Evolutionary conservation across 1,140 invertebrate species (phyloP), one percentile per base, ranked within the genome.

Genomic region (Plectus sambesii): DNA sequence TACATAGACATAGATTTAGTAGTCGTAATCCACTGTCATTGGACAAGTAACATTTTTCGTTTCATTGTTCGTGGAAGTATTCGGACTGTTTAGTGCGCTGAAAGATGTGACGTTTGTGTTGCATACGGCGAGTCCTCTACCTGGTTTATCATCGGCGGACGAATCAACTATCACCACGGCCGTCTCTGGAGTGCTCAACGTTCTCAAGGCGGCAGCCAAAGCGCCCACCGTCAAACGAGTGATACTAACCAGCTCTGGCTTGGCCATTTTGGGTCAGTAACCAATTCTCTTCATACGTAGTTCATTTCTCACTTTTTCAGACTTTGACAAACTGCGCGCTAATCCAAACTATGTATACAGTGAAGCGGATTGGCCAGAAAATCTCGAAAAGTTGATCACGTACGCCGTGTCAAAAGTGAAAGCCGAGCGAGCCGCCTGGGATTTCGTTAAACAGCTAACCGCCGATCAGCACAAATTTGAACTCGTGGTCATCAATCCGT

Each of bases 361-460:
- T 30, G 77, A 78, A 59, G 69, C 70, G 23, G 72, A 76, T 49
- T 78, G 77, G 77, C 70, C 70, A n/a, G 69, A 75, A 64, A 73
- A 17, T 56, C 53, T 30, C 23, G 51, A 20, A 58, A 62, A 23
- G 59, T 73, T 23, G 58, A 61, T 44, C 47, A 62, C 9, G n/a
- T 78, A 79, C 54, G 60, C 66, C n/a, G 73, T 72, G 56, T 75
- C 73, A 40, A 78, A 78, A 60, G 72, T 72, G 15, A 49, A 75
- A 33, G 77, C 77, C 9, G 77, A 78, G 61, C 74, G 70, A 59
- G 73, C 74, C 40, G 77, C 77, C 1, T 79, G 77, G 77, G 72
- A 79, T 43, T 78, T 73, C 59, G 63, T 55, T 12, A 53, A 61
- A n/a, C n/a, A n/a, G n/a, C n/a, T n/a, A n/a, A n/a, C n/a, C n/a